These are phyloP conservation scores for Himantopus leucocephalus DNA, from an alignment of 2,113 vertebrate species.

Conservation along the genomic window DNA sequence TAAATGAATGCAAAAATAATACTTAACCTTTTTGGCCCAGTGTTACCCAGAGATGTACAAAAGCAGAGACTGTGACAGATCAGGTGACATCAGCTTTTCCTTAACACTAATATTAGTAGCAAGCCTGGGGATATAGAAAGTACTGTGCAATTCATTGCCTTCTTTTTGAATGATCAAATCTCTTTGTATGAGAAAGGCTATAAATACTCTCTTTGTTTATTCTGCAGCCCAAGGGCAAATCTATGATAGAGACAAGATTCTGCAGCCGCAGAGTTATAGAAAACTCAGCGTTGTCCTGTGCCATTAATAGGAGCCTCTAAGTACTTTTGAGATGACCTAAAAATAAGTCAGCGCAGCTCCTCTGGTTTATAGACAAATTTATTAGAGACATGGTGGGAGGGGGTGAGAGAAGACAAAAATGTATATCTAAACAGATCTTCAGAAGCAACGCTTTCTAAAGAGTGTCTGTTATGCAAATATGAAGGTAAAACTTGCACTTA, in stretches of 20 bases:
- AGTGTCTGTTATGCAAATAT: background rate
- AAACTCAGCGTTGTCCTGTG: slow-evolving; percentile 4
- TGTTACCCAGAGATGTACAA: background rate
- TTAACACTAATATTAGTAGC: slow-evolving; percentile 1
- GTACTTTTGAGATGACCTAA: slow-evolving; percentile 40
- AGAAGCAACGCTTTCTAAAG: background rate
- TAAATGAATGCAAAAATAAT: slow-evolving; percentile 28
- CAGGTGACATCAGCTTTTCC: slow-evolving; percentile 48
- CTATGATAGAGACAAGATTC: slow-evolving; percentile 29
- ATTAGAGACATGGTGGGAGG: background rate
- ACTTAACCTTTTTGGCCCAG: background rate
- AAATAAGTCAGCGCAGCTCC: slow-evolving; percentile 26
- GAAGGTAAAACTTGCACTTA: background rate
- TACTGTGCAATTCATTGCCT: background rate
- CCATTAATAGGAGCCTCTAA: slow-evolving; percentile 18
- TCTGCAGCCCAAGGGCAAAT: slow-evolving; percentile 39
- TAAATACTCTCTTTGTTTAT: slow-evolving; percentile 57
- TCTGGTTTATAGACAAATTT: slow-evolving; percentile 19
- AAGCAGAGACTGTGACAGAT: background rate
- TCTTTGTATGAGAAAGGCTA: slow-evolving; percentile 11
- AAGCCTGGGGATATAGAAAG: background rate
- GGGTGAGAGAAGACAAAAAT: background rate
- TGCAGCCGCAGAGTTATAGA: background rate
- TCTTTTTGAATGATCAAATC: slow-evolving; percentile 37
- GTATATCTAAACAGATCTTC: background rate